phyloP scores from a whole-genome alignment of 2,113 vertebrate genomes.

The Xiphias gladius region DNA sequence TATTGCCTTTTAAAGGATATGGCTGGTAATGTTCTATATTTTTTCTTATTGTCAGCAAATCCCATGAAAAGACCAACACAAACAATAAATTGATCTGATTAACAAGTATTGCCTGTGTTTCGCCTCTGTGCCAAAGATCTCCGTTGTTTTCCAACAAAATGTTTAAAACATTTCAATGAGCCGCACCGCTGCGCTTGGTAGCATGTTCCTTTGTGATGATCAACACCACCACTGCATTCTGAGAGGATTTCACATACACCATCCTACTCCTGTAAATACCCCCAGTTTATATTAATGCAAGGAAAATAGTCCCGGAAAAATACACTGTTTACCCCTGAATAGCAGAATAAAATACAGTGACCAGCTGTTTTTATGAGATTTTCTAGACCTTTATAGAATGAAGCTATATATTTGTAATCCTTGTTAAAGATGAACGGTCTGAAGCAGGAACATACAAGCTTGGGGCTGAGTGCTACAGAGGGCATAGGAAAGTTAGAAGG shows the following conservation, averaged over 20 bases:
- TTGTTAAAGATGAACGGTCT: no score
- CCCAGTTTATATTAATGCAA: background rate
- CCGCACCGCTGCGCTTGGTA: background rate
- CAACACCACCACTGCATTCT: background rate
- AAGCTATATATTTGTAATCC: no score
- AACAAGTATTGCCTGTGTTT: background rate
- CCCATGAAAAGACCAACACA: background rate
- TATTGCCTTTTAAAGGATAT: background rate
- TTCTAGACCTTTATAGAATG: no score
- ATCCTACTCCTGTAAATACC: background rate
- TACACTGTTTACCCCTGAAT: background rate
- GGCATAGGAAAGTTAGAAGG: no score
- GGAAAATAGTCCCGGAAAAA: background rate
- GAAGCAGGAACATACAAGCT: no score
- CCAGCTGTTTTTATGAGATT: background rate
- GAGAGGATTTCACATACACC: background rate
- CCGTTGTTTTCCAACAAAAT: background rate
- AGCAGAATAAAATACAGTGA: background rate
- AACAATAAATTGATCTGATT: background rate
- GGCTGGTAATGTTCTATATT: background rate
- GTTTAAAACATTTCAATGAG: background rate
- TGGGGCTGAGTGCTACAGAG: no score
- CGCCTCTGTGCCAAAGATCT: background rate
- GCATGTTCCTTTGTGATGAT: background rate
- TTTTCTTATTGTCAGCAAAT: slow-evolving; percentile 3